These are phyloP conservation scores for Collichthys lucidus DNA, from an alignment of 2,113 vertebrate species.

Conservation along the genomic window DNA sequence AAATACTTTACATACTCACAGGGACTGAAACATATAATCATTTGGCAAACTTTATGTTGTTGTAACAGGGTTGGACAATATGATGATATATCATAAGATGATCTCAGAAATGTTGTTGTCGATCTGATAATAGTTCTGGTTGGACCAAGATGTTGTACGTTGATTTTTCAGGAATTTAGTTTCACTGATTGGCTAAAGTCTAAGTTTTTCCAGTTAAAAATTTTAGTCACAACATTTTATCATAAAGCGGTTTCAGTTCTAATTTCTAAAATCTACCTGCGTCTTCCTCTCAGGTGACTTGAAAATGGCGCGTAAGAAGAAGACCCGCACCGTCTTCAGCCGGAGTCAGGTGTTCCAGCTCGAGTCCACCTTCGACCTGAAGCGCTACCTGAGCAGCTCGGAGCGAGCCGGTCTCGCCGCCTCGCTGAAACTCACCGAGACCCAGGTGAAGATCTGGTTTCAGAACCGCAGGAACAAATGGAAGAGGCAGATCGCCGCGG, in stretches of 20 bases:
- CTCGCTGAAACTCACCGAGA: slow-evolving; percentile 89
- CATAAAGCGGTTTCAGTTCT: background rate
- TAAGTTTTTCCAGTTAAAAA: background rate
- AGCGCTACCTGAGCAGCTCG: slow-evolving; percentile 90
- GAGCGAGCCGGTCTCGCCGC: slow-evolving; percentile 88
- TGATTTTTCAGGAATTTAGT: background rate
- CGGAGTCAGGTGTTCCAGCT: slow-evolving; percentile 90
- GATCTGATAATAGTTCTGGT: too few species aligned
- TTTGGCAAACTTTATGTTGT: background rate
- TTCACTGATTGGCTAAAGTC: background rate
- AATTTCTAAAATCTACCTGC: background rate
- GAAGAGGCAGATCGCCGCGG: slow-evolving; percentile 90
- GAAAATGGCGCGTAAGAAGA: slow-evolving; percentile 85
- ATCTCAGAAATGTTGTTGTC: background rate
- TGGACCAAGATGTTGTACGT: background rate
- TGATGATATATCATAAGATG: background rate
- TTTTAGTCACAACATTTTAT: background rate
- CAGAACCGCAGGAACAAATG: slow-evolving; percentile 92
- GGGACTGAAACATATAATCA: background rate
- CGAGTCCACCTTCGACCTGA: slow-evolving; percentile 90
- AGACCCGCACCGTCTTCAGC: slow-evolving; percentile 90
- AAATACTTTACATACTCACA: too few species aligned
- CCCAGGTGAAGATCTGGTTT: slow-evolving; percentile 93
- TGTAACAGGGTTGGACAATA: background rate
- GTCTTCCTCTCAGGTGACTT: slow-evolving; percentile 53